These are phyloP conservation scores for Acronicta leporina DNA, from an alignment of 2,888 invertebrate genomes.

Conservation along the genomic window DNA sequence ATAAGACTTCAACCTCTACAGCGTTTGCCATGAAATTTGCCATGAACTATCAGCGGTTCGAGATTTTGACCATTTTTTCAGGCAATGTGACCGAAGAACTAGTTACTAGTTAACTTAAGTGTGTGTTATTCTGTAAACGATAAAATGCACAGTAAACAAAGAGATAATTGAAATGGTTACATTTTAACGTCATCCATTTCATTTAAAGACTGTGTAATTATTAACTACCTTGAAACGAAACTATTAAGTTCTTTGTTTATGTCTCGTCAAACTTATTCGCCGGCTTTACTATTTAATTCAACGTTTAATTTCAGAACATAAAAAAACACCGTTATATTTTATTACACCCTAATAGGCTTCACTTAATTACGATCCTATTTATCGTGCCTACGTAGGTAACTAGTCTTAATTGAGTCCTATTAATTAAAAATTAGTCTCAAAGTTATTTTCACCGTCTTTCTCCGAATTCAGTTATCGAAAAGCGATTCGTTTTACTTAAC, in stretches of 20 bases:
- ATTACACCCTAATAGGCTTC: conserved; percentile 6
- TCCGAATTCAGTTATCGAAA: not conserved
- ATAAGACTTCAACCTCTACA: too few species aligned
- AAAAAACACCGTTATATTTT: conserved; percentile 16
- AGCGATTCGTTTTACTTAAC: not conserved
- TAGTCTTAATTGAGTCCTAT: conserved; percentile 20
- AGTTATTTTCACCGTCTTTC: not conserved
- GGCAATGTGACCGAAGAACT: too few species aligned
- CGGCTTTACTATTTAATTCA: not conserved
- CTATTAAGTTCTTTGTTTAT: not conserved
- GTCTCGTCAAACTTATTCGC: not conserved
- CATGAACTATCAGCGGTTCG: too few species aligned
- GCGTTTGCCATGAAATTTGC: too few species aligned
- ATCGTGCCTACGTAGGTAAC: conserved; percentile 2
- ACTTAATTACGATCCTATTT: conserved; percentile 16
- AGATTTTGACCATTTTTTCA: too few species aligned
- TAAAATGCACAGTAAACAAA: too few species aligned
- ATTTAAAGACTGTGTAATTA: not conserved
- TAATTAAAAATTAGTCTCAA: conserved; percentile 12
- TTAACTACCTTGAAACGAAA: not conserved
- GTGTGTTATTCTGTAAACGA: too few species aligned
- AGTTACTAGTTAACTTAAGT: too few species aligned
- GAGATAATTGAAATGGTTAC: not conserved
- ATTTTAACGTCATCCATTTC: not conserved
- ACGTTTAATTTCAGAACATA: conserved; percentile 21